Base-by-base conservation (phyloP, 1,140 invertebrate genomes). In the Dinothrombium tinctorium region DNA sequence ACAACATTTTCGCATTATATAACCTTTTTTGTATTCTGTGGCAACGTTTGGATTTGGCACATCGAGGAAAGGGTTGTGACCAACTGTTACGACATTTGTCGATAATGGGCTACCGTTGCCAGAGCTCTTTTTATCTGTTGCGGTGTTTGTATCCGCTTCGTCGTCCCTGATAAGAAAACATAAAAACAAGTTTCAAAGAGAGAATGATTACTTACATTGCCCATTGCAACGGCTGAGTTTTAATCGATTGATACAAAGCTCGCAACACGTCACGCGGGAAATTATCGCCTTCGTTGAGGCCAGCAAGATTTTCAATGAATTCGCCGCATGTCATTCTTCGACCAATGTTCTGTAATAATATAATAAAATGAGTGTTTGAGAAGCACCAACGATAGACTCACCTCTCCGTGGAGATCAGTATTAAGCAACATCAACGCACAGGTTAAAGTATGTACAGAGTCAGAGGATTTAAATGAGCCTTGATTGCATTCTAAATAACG, bases 381-480 rank as follows among this genome's bases (percentile, higher is more conserved):
- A 11, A 28, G 12, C 11, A n/a, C n/a, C n/a, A n/a, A 17, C 20
- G 17, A 14, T 14, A 42, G 8, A 38, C 12, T 37, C 33, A 53
- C 66, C 53, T 63, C 59, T 35, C 81, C 82, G 64, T 98, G 89
- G 40, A 98, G 68, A 68, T 98, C 90, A 24, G 89, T 94, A 62
- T 98, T 98, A 33, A 99, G 70, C 52, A 98, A 63, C 82, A 99
- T 89, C 56, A 99, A 84, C 46, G 92, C 92, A 69, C 92, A 99
- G 33, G 87, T 92, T 47, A 99, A 61, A 2, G 90, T 95, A 62
- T 98, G 90, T 53, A 95, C 87, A 46, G 87, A 82, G 69, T 98
- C 89, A 87, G 32, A 60, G 11, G 63, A 59, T 46, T 43, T 50
- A 43, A 37, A 50, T 17, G 33, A n/a, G 25, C 49, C 75, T 2